These are phyloP conservation scores for Magallana angulata DNA, from an alignment of 1,140 invertebrate species.

Conservation along the genomic window DNA sequence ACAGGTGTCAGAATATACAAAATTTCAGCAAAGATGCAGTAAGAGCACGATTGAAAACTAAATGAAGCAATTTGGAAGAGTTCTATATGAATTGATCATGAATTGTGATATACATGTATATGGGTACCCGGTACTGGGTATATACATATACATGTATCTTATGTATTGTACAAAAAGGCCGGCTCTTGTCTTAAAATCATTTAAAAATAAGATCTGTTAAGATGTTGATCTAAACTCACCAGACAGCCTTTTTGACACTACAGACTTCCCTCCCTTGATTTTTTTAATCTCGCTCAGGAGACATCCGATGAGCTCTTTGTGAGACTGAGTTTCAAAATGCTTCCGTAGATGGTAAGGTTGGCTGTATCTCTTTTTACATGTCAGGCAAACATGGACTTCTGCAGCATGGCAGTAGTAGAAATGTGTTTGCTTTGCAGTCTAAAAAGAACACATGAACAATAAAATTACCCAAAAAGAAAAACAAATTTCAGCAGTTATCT, in stretches of 20 bases:
- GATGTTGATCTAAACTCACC: neutral
- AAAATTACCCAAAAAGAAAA: too few species aligned
- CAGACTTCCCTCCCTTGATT: neutral
- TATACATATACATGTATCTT: too few species aligned
- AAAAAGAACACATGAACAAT: neutral
- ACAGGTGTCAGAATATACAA: too few species aligned
- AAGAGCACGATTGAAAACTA: too few species aligned
- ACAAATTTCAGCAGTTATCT: too few species aligned
- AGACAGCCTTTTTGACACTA: neutral
- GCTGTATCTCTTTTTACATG: neutral
- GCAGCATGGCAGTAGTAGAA: constrained; percentile 2
- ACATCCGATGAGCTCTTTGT: neutral
- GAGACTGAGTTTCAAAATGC: constrained; percentile 13
- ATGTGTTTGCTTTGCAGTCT: constrained; percentile 7
- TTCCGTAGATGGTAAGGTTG: neutral
- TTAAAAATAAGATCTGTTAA: too few species aligned
- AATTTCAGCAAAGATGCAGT: too few species aligned
- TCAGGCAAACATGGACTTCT: neutral
- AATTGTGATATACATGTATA: neutral
- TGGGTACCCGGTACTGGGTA: neutral
- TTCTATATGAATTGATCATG: neutral
- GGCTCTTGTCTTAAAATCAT: too few species aligned
- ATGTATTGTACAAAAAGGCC: too few species aligned
- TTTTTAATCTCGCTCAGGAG: neutral
- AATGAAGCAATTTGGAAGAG: too few species aligned